Conservation (phyloP, 2,113 vertebrate species). For the Steatornis caripensis region DNA sequence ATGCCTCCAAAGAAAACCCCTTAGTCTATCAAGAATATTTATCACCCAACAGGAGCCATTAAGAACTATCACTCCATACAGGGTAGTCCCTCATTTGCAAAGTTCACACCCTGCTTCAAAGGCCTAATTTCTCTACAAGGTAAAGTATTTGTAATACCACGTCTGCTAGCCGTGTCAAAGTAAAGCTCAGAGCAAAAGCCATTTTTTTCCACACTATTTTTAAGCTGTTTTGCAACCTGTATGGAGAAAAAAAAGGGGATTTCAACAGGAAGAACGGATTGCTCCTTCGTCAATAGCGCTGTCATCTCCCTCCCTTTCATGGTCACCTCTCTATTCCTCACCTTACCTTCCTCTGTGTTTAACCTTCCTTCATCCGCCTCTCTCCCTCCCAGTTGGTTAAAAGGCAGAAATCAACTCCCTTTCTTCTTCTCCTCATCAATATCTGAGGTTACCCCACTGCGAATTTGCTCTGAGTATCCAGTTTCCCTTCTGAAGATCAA, state of each 20-base stretch:
- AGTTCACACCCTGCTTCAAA: background rate
- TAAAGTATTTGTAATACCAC: background rate
- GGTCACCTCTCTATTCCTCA: background rate
- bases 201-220: background rate
- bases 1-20: background rate
- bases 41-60: background rate
- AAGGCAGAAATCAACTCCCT: background rate
- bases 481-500: background rate
- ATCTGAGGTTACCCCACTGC: background rate
- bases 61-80: background rate
- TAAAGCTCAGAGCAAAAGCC: background rate
- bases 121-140: background rate
- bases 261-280: background rate
- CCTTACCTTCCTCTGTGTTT: background rate
- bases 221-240: background rate
- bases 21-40: background rate
- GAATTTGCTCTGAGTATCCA: background rate
- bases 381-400: background rate
- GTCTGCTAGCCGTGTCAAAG: background rate
- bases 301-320: background rate
- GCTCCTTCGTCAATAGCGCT: rapidly evolving
- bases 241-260: too few species aligned
- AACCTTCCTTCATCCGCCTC: background rate
- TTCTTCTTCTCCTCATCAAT: background rate
- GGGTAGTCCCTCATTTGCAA: background rate